A percentile compares a stretch with the other conserved stretches of the same genome.
Conservation (phyloP, 2,113 vertebrate genomes). For the Delphinus delphis region DNA sequence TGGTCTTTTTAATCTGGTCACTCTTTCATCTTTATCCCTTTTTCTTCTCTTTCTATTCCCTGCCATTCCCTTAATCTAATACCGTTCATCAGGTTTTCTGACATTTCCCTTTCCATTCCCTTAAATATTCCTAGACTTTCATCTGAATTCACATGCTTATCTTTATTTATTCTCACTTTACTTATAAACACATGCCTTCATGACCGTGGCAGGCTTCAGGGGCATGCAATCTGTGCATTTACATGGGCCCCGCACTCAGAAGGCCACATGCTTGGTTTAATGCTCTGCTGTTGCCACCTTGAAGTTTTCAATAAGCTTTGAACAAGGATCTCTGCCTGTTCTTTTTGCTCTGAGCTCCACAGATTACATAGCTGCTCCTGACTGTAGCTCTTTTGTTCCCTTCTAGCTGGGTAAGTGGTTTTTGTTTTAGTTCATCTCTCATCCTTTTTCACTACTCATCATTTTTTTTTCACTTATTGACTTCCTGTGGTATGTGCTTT, state of each 20-base stretch:
- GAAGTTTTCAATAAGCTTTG: not conserved
- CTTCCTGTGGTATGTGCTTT: not conserved
- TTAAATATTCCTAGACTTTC: not conserved
- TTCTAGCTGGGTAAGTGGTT: not conserved
- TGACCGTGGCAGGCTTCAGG: not conserved
- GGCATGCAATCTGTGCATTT: rapidly evolving
- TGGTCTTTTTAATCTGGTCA: not conserved
- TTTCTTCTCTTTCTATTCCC: not conserved
- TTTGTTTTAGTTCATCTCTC: not conserved
- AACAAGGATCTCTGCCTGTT: not conserved
- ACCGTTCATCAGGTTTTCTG: not conserved
- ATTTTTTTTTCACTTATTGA: not conserved
- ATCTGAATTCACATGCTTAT: not conserved
- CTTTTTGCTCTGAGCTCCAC: not conserved
- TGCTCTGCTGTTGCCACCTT: not conserved
- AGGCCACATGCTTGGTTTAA: not conserved
- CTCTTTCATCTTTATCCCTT: not conserved
- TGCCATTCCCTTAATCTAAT: not conserved
- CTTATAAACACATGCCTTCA: not conserved
- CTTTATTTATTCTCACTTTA: not conserved
- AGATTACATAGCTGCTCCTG: not conserved
- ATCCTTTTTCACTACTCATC: slow-evolving; percentile 9
- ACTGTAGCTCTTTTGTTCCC: not conserved
- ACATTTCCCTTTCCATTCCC: not conserved
- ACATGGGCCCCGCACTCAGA: rapidly evolving